phyloP scores from a whole-genome alignment of 1,140 invertebrate species.

The Drepana arcuata region DNA sequence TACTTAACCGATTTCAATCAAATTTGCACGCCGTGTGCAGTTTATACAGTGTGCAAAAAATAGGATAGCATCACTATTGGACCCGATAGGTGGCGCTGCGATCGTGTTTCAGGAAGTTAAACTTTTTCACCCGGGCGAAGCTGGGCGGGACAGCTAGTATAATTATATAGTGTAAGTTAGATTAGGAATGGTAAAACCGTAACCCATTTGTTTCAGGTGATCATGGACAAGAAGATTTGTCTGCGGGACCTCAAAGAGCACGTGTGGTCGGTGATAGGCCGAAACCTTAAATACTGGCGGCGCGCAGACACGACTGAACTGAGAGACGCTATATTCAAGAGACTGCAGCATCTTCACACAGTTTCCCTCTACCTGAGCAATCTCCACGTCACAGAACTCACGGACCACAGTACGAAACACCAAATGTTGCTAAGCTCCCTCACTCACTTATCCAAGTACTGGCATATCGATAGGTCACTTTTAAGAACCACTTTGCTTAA shows the following conservation, averaged over 20 bases:
- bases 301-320: slow-evolving; percentile 32
- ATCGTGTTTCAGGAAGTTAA: too few species aligned
- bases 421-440: slow-evolving; percentile 28
- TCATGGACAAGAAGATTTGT: slow-evolving; percentile 43
- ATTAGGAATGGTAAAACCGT: too few species aligned
- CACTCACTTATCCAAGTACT: slow-evolving; percentile 32
- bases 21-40: too few species aligned
- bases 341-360: slow-evolving; percentile 56
- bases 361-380: slow-evolving; percentile 47
- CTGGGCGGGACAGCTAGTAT: too few species aligned
- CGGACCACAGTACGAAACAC: slow-evolving; percentile 29
- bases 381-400: slow-evolving; percentile 48
- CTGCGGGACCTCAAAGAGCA: slow-evolving; percentile 52
- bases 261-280: slow-evolving; percentile 42
- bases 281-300: slow-evolving; percentile 60
- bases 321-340: slow-evolving; percentile 40
- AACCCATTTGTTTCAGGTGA: slow-evolving; percentile 41
- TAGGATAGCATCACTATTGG: too few species aligned
- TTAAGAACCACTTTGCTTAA: slow-evolving; percentile 26
- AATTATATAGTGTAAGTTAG: too few species aligned
- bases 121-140: too few species aligned
- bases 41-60: too few species aligned
- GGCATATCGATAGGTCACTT: slow-evolving; percentile 38
- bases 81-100: too few species aligned
- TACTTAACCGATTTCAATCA: too few species aligned